Conservation (phyloP, 64 coral and sea anemone species). For the Catalaphyllia jardinei region DNA sequence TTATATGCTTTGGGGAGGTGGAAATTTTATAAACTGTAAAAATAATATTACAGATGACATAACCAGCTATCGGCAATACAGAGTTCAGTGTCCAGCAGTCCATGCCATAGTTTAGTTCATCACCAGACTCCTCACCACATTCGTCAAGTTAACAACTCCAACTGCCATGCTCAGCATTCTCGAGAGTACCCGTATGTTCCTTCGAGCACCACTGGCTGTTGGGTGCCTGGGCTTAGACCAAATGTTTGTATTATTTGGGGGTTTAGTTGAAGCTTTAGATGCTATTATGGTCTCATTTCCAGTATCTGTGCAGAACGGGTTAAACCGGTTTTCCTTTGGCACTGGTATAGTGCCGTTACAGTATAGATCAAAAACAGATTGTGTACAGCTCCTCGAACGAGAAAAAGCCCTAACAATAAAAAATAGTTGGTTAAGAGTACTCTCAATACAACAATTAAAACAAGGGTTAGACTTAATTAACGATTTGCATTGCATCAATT, state of each 20-base stretch:
- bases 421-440: background rate
- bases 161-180: background rate
- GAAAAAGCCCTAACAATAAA: slow-evolving; percentile 10
- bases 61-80: background rate
- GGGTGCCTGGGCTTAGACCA: background rate
- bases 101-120: background rate
- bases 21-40: too few species aligned
- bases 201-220: background rate
- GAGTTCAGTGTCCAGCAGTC: background rate
- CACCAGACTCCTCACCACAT: background rate
- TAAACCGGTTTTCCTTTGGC: background rate
- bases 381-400: slow-evolving; percentile 5
- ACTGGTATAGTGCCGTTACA: background rate
- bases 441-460: too few species aligned
- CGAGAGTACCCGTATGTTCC: background rate
- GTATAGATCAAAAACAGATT: slow-evolving; percentile 12
- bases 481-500: too few species aligned
- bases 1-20: too few species aligned
- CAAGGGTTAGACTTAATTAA: too few species aligned
- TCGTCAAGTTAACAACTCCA: background rate
- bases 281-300: background rate
- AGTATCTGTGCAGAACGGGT: background rate
- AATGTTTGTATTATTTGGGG: background rate
- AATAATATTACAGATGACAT: too few species aligned
- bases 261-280: background rate